phyloP scores from a whole-genome alignment of 1,140 invertebrate genomes.

The Orchestia grillus region DNA sequence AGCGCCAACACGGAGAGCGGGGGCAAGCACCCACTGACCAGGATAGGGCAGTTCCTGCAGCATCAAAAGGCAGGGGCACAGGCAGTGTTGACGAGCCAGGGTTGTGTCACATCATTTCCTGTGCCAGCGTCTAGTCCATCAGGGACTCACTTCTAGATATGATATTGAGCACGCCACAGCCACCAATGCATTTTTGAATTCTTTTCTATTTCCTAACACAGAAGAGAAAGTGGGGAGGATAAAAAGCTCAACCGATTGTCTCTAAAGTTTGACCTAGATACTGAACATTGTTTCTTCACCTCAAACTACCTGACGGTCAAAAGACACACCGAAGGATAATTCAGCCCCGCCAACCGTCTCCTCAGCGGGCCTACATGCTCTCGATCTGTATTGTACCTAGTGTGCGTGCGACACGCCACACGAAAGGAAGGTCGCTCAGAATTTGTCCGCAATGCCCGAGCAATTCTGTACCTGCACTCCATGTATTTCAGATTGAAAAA shows the following conservation, averaged over 20 bases:
- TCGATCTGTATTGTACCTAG: no score
- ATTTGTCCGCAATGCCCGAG: background rate
- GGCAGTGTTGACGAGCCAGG: background rate
- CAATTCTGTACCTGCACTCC: no score
- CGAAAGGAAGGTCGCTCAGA: background rate
- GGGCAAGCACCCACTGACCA: no score
- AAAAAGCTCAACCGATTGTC: background rate
- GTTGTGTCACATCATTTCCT: background rate
- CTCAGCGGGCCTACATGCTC: background rate
- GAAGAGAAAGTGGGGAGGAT: background rate
- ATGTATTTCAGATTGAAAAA: background rate
- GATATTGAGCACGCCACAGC: background rate
- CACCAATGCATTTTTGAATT: no score
- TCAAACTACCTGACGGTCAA: background rate
- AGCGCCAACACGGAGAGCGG: no score
- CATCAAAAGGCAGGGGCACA: background rate
- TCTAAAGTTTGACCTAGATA: background rate
- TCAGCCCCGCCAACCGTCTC: background rate
- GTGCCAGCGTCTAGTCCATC: background rate
- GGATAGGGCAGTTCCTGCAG: no score
- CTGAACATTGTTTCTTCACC: background rate
- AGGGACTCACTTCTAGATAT: background rate
- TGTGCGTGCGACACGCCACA: no score
- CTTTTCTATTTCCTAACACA: no score
- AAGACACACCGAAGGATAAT: background rate